Evolutionary conservation across 2,113 vertebrate species (phyloP), one percentile per base, ranked within the genome.

Genomic region (Xenopus laevis): DNA sequence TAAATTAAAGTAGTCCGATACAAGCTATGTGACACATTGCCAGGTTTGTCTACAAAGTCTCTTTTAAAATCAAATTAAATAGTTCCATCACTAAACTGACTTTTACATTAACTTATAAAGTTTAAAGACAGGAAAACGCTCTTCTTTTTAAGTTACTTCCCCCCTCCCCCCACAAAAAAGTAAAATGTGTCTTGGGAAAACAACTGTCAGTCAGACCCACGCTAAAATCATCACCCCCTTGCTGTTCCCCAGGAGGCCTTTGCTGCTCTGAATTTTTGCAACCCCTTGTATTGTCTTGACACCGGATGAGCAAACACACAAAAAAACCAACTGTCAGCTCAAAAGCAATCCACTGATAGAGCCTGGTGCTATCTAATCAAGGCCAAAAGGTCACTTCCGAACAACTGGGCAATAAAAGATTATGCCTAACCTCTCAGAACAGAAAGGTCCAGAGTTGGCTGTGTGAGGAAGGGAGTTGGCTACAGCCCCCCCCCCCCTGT

Each of bases 341-440:
- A 87, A 92, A 91, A 91, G 94, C 92, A 93, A 89, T 91, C 85
- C 86, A 84, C 91, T 89, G 94, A 94, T 92, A 92, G 93, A 92
- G 95, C 92, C 92, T 90, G 90, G 91, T 93, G 93, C 94, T 95
- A 95, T 96, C 95, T 95, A 95, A 96, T 95, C 96, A 96, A 97
- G 95, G 94, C 89, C 94, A 96, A 93, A 91, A 95, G 95, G 96
- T 95, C 94, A 98, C 93, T 98, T 98, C 95, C 96, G 92, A 97
- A 97, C 96, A 97, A 98, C 95, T 95, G 94, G 95, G 94, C 94
- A 96, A 97, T 97, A 96, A 97, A 97, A 96, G 95, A 95, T 95
- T 95, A 96, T 95, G 95, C 95, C 94, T 91, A 95, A 92, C 85
- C 89, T 64, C 90, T 64, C 90, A 92, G 91, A 93, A 92, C 88